A percentile compares a stretch with the other conserved stretches of the same genome.
Evolutionary conservation across 2,113 vertebrate genomes (phyloP).

Genomic region (Synodontis membranacea): DNA sequence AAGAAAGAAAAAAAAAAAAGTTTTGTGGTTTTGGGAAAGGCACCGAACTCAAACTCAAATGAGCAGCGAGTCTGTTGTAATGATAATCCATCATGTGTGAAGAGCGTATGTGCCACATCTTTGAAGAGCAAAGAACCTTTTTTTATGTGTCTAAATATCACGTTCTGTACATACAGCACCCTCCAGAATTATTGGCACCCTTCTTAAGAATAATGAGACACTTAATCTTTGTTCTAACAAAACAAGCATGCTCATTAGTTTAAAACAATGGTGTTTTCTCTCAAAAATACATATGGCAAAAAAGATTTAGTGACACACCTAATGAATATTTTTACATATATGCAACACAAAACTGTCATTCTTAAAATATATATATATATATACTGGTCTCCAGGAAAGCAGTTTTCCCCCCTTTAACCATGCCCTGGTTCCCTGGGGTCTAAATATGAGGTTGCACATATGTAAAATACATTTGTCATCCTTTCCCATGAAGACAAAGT

Average conservation of each 20-base stretch:
- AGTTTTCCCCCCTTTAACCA: not conserved
- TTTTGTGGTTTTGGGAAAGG: not conserved
- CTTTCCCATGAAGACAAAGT: not conserved
- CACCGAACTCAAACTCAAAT: not conserved
- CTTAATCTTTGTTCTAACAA: not conserved
- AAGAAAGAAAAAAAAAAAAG: not conserved
- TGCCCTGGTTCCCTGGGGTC: too few species aligned
- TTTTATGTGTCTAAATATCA: not conserved
- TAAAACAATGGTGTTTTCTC: not conserved
- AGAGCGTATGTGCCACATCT: not conserved
- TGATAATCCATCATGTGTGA: too few species aligned
- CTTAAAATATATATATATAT: not conserved
- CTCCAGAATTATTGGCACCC: slow-evolving; percentile 2
- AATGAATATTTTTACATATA: not conserved
- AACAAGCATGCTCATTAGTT: not conserved
- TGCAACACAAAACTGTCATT: not conserved
- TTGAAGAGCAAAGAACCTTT: not conserved
- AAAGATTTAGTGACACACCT: not conserved
- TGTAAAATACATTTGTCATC: not conserved
- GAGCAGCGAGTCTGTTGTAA: not conserved
- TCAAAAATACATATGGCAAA: not conserved
- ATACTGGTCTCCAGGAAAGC: not conserved
- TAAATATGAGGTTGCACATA: not conserved
- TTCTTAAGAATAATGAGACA: not conserved
- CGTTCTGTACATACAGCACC: not conserved